Evolutionary conservation across 1,140 invertebrate genomes (phyloP).

Genomic region (Helicoverpa zea): DNA sequence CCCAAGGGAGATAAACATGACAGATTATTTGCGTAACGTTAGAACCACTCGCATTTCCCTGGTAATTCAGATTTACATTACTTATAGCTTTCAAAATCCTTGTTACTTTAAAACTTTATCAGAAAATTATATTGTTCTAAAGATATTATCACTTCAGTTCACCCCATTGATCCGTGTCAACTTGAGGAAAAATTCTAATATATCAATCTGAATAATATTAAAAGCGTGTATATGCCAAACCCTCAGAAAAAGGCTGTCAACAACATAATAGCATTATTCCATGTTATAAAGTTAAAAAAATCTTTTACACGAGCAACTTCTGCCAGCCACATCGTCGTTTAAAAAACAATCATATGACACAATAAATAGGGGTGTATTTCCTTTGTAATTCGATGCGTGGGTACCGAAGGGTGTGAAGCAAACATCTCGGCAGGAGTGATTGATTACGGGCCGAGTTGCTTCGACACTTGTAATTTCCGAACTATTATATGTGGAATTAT

Average conservation of each 20-base stretch:
- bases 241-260: slow-evolving; percentile 9
- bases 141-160: too few species aligned
- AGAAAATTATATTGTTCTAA: too few species aligned
- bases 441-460: slow-evolving; percentile 44
- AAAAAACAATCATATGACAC: background rate
- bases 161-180: too few species aligned
- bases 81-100: background rate
- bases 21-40: slow-evolving; percentile 22
- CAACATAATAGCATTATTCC: slow-evolving; percentile 23
- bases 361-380: slow-evolving; percentile 4
- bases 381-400: background rate
- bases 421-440: slow-evolving; percentile 39
- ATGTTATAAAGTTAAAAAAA: slow-evolving; percentile 33
- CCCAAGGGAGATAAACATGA: slow-evolving; percentile 12
- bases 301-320: slow-evolving; percentile 30
- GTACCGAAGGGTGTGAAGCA: slow-evolving; percentile 14
- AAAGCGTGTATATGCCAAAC: background rate
- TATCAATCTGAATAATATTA: background rate
- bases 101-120: too few species aligned
- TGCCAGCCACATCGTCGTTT: background rate
- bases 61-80: background rate
- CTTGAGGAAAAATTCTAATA: background rate
- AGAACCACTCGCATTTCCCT: background rate
- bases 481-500: slow-evolving; percentile 35
- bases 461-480: slow-evolving; percentile 50